Evolutionary conservation across 1,140 invertebrate species (phyloP).

Genomic region (Sminthurinus signatus): DNA sequence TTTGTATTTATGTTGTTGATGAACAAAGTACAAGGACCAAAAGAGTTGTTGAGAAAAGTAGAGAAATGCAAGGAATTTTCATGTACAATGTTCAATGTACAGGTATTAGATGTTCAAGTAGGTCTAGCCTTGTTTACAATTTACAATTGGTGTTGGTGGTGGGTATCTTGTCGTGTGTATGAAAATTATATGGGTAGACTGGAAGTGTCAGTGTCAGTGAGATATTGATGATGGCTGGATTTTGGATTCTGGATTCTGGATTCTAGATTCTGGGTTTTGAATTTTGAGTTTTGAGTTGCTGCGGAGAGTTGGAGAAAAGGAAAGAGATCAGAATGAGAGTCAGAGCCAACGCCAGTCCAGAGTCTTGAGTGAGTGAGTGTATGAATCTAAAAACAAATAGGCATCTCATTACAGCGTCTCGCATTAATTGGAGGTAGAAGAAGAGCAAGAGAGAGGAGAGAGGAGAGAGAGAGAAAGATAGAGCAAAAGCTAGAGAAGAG

Average conservation of each 20-base stretch:
- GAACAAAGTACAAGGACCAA: too few species aligned
- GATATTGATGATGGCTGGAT: slow-evolving; percentile 30
- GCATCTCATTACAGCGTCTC: slow-evolving; percentile 36
- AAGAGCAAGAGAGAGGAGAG: too few species aligned
- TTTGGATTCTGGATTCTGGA: not conserved
- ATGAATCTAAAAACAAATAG: slow-evolving; percentile 31
- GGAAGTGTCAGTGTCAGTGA: slow-evolving; percentile 26
- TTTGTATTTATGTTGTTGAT: too few species aligned
- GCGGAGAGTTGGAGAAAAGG: not conserved
- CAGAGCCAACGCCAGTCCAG: too few species aligned
- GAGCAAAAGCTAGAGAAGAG: too few species aligned
- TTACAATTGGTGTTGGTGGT: slow-evolving; percentile 1
- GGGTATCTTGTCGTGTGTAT: slow-evolving; percentile 17
- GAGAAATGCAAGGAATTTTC: too few species aligned
- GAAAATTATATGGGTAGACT: slow-evolving; percentile 19
- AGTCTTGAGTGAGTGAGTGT: slow-evolving; percentile 5
- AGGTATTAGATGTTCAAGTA: too few species aligned
- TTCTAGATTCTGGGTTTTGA: too few species aligned
- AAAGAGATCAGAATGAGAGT: slow-evolving; percentile 5
- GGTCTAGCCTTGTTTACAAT: not conserved
- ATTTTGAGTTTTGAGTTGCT: too few species aligned
- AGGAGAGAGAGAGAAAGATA: too few species aligned
- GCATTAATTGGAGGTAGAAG: slow-evolving; percentile 39
- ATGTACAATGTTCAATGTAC: too few species aligned
- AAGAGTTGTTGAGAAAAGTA: too few species aligned